Conservation (phyloP, 2,888 invertebrate genomes). For the Agrilus mali region DNA sequence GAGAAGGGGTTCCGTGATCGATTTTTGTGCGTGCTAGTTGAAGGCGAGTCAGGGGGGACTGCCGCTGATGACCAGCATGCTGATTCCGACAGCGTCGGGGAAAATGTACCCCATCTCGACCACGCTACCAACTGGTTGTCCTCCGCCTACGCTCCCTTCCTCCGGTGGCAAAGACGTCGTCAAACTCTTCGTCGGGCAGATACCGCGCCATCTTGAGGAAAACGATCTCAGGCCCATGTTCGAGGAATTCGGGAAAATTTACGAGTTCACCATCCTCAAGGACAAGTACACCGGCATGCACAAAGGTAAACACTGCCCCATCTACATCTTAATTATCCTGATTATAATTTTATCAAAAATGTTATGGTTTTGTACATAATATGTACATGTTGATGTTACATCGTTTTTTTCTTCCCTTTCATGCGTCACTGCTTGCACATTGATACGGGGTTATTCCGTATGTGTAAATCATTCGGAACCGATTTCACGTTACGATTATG, state of each 20-base stretch:
- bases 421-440: no score
- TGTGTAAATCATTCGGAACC: no score
- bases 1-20: conserved; percentile 9
- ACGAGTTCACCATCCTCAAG: conserved; percentile 87
- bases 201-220: conserved; percentile 80
- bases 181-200: conserved; percentile 88
- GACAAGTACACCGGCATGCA: conserved; percentile 93
- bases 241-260: conserved; percentile 86
- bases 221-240: conserved; percentile 81
- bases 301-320: conserved; percentile 59
- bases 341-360: no score
- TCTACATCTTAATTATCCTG: no score
- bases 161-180: conserved; percentile 39
- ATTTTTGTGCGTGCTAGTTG: conserved; percentile 12
- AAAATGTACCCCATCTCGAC: conserved; percentile 18
- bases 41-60: neutral
- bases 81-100: conserved; percentile 31
- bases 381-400: no score
- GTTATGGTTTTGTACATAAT: no score
- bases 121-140: conserved; percentile 6
- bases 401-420: no score
- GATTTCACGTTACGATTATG: no score
- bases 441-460: no score
- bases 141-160: conserved; percentile 12
- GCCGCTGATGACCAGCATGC: conserved; percentile 22